Evolutionary conservation across 92 coral and sea anemone species (phyloP).

Genomic region (Porites rus): DNA sequence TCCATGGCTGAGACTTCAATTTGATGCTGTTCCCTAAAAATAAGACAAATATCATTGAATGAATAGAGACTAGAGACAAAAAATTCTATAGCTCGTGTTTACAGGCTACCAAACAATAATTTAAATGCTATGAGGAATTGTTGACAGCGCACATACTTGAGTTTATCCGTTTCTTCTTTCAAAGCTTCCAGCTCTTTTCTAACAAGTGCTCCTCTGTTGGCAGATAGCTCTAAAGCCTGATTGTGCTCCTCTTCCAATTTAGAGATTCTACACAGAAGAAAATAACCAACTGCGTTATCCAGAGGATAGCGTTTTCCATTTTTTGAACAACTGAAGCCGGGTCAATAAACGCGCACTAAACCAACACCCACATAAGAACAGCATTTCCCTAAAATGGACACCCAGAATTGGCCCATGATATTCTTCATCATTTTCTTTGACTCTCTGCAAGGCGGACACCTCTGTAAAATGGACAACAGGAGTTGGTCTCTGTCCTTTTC

Average conservation of each 20-base stretch:
- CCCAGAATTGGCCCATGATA: too few species aligned
- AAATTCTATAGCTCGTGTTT: background rate
- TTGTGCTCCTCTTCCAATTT: slow-evolving; percentile 68
- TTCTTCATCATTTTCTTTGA: too few species aligned
- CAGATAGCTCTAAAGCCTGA: slow-evolving; percentile 74
- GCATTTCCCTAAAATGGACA: too few species aligned
- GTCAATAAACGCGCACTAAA: too few species aligned
- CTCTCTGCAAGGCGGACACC: too few species aligned
- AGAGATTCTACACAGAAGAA: slow-evolving; percentile 48
- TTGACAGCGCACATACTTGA: slow-evolving; percentile 52
- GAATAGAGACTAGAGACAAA: background rate
- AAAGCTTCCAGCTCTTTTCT: slow-evolving; percentile 65
- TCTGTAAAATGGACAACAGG: too few species aligned
- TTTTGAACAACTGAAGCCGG: too few species aligned
- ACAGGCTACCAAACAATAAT: background rate
- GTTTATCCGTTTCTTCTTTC: slow-evolving; percentile 70
- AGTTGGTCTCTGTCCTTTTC: too few species aligned
- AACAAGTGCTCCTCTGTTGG: slow-evolving; percentile 58
- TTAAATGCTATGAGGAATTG: background rate
- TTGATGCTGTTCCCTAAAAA: slow-evolving; percentile 65
- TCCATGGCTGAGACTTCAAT: slow-evolving; percentile 66
- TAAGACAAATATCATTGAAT: background rate
- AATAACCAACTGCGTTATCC: background rate
- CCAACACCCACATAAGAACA: too few species aligned
- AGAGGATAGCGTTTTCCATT: too few species aligned